Percentiles rank a stretch among this genome's conserved stretches.
Evolutionary conservation across 2,113 vertebrate genomes (phyloP).

Genomic region (Hippocampus abdominalis): DNA sequence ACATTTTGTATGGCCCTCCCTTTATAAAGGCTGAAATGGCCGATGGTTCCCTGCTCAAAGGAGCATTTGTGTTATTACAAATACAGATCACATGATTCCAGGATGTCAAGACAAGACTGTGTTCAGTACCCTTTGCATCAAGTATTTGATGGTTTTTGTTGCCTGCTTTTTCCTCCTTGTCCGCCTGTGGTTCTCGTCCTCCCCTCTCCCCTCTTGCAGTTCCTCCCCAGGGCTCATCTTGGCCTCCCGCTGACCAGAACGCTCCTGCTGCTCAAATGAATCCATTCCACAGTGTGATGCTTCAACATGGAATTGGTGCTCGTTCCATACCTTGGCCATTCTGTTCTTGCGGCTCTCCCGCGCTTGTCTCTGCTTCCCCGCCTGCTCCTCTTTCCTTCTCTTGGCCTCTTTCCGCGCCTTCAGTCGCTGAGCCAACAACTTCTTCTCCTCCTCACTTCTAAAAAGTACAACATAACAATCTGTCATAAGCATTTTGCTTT

Average conservation of each 20-base stretch:
- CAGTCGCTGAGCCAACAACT: constrained; percentile 55
- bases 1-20: too few relatives aligned
- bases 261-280: constrained; percentile 62
- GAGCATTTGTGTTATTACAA: background rate
- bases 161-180: constrained; percentile 71
- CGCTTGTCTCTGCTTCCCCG: constrained; percentile 65
- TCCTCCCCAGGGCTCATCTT: constrained; percentile 74
- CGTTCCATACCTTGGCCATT: constrained; percentile 45
- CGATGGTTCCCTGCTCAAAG: background rate
- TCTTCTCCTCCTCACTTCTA: constrained; percentile 72
- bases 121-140: constrained; percentile 75
- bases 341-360: constrained; percentile 71
- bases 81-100: background rate
- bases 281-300: background rate
- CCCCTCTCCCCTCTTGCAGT: constrained; percentile 71
- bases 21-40: too few relatives aligned
- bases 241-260: constrained; percentile 66
- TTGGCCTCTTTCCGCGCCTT: constrained; percentile 80
- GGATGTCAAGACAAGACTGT: background rate
- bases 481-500: background rate
- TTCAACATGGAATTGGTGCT: background rate
- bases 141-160: constrained; percentile 71
- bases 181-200: constrained; percentile 69
- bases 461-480: background rate
- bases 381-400: constrained; percentile 63